Evolutionary conservation across 2,888 invertebrate genomes (phyloP).

Genomic region (Colletes collaris): DNA sequence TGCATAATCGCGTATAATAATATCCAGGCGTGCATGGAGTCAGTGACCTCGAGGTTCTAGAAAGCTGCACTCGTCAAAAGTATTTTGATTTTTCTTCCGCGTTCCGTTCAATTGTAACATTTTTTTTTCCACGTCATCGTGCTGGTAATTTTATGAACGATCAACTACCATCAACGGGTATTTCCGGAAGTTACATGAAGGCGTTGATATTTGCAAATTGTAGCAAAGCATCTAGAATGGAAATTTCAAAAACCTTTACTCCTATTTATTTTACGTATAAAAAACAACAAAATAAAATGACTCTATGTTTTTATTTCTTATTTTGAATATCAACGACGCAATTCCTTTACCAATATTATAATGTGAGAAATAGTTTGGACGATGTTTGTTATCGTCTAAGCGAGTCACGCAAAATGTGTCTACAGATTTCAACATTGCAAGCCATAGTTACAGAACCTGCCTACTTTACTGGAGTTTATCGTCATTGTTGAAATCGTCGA

Average conservation of each 20-base stretch:
- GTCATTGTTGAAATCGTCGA: slow-evolving; percentile 46
- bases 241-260: too few relatives aligned
- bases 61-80: slow-evolving; percentile 32
- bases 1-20: slow-evolving; percentile 37
- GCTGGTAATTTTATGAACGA: slow-evolving; percentile 2
- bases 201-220: too few relatives aligned
- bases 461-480: slow-evolving; percentile 61
- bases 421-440: slow-evolving; percentile 55
- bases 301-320: too few relatives aligned
- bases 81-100: slow-evolving; percentile 32
- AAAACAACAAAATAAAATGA: too few relatives aligned
- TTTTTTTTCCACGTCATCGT: not conserved
- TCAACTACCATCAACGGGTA: not conserved
- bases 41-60: slow-evolving; percentile 31
- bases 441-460: slow-evolving; percentile 37
- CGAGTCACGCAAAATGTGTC: slow-evolving; percentile 65
- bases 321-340: not conserved
- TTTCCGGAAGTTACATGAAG: too few relatives aligned
- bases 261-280: too few relatives aligned
- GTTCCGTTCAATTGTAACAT: slow-evolving; percentile 4
- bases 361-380: slow-evolving; percentile 10
- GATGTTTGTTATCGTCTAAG: slow-evolving; percentile 50
- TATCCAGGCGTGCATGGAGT: slow-evolving; percentile 7
- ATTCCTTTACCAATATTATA: not conserved
- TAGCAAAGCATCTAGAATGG: too few relatives aligned